Evolutionary conservation across 2,888 invertebrate genomes (phyloP), one percentile per base, ranked within the genome.

Genomic region (Diachrysia chrysitis): DNA sequence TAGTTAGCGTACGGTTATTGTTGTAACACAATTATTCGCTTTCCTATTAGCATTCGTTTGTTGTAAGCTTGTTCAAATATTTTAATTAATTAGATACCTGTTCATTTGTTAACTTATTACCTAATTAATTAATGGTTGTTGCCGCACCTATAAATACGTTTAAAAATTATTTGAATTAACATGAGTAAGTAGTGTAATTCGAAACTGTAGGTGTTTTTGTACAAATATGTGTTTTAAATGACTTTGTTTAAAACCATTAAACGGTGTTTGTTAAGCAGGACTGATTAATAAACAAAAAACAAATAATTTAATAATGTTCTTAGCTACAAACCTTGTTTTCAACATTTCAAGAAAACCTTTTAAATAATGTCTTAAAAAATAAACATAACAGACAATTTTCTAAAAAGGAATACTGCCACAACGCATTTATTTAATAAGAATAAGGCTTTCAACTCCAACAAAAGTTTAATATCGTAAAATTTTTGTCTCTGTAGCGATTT

Each of bases 401-500:
- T 14, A 54, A 53, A 64, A 66, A 63, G 23, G 9, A 17, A 61
- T 21, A 14, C 37, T 48, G 29, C 55, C 60, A 73, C 69, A 63
- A 56, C 51, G 59, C 62, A 63, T 63, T 62, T 59, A 63, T 63
- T 62, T 59, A 65, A 76, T 58, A 69, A 65, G 55, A 66, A 54
- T 66, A 76, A 76, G 62, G 66, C 54, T 71, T 64, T 32, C 37
- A 60, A 42, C 57, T 67, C 48, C 48, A 62, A 66, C 62, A 74
- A 73, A 73, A 76, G 63, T 77, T 63, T 59, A 46, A 71, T 61
- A 53, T 66, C 62, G 37, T 70, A 65, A 48, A 21, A 66, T 66
- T 66, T 68, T 70, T 64, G 57, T 66, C 51, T 63, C 61, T 69
- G 35, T 53, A 61, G 58, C 48, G 66, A 64, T 65, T 73, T 57